Evolutionary conservation across 2,888 invertebrate species (phyloP).

Genomic region (Erebia epiphron): DNA sequence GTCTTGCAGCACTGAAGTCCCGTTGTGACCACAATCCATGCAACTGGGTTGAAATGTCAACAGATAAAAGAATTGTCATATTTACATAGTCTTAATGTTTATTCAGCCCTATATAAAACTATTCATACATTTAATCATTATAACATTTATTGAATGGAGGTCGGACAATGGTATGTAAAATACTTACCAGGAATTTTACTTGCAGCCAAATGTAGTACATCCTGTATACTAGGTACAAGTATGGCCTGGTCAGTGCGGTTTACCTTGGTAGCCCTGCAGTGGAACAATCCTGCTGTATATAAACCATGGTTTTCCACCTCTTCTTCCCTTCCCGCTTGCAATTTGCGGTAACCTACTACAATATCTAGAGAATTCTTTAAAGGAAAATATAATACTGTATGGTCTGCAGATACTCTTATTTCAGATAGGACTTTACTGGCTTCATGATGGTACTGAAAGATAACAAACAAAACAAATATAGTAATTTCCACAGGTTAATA

Average conservation of each 20-base stretch:
- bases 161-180: no score
- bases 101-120: no score
- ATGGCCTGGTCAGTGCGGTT: slow-evolving; percentile 72
- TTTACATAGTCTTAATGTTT: no score
- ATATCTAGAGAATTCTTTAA: slow-evolving; percentile 83
- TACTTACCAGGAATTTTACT: slow-evolving; percentile 75
- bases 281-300: slow-evolving; percentile 69
- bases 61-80: no score
- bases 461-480: neutral
- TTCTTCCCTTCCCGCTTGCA: slow-evolving; percentile 73
- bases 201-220: slow-evolving; percentile 70
- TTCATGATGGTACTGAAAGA: slow-evolving; percentile 71
- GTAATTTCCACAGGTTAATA: no score
- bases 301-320: slow-evolving; percentile 60
- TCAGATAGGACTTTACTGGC: slow-evolving; percentile 78
- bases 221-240: slow-evolving; percentile 73
- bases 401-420: slow-evolving; percentile 78
- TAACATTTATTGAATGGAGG: no score
- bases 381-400: slow-evolving; percentile 85
- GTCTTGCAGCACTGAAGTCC: no score
- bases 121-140: no score
- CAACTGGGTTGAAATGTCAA: no score
- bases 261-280: slow-evolving; percentile 62
- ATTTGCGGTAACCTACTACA: slow-evolving; percentile 86
- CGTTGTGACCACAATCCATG: no score